phyloP scores from a whole-genome alignment of 2,888 invertebrate genomes.

The Nemotelus nigrinus region DNA sequence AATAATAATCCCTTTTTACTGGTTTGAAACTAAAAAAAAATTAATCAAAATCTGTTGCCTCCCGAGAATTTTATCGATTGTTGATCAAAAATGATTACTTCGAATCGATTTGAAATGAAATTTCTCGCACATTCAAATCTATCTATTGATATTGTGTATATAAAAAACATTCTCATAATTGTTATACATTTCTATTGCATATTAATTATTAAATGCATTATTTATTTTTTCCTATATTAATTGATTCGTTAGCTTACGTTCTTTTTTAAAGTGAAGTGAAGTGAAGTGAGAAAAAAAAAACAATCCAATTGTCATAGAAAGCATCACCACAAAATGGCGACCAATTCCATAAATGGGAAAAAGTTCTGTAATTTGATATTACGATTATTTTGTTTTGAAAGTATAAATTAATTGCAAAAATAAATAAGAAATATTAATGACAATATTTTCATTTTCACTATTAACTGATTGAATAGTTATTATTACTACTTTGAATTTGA shows the following conservation, averaged over 20 bases:
- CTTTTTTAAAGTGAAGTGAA: not conserved
- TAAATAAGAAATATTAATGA: not conserved
- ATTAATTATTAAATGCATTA: not conserved
- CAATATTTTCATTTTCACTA: not conserved
- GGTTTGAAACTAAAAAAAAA: not conserved
- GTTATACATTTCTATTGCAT: conserved; percentile 7
- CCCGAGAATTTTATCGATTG: not conserved
- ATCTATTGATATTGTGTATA: not conserved
- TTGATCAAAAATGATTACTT: not conserved
- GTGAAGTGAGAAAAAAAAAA: not conserved
- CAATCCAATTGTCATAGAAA: not conserved
- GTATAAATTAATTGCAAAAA: not conserved
- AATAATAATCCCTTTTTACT: too few species aligned
- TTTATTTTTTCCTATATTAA: not conserved
- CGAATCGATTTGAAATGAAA: not conserved
- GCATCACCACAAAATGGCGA: not conserved
- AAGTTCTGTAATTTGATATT: not conserved
- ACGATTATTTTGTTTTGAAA: not conserved
- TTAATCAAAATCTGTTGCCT: not conserved
- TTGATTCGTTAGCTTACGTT: conserved; percentile 3
- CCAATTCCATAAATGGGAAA: not conserved
- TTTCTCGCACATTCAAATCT: not conserved
- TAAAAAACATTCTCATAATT: conserved; percentile 17
- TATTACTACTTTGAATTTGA: not conserved
- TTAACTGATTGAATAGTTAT: not conserved